phyloP scores from a whole-genome alignment of 2,797 vertebrate species.

The Acropternis orthonyx region DNA sequence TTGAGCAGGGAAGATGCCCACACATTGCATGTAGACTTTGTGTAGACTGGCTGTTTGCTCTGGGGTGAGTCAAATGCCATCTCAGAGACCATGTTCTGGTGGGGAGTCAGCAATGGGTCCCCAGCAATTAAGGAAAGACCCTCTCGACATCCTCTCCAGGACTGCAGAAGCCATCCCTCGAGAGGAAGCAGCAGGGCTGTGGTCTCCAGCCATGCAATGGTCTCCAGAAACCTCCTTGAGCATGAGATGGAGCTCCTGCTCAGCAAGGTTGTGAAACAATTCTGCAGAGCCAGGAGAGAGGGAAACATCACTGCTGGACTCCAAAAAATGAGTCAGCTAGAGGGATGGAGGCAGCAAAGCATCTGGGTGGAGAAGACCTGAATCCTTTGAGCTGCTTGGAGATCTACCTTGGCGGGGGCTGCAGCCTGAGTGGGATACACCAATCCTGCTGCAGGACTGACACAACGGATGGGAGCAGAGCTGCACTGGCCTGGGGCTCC shows the following conservation, averaged over 20 bases:
- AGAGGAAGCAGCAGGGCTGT: background rate
- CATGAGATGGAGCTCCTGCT: background rate
- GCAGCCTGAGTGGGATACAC: background rate
- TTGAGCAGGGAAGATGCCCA: background rate
- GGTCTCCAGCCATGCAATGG: fast-evolving
- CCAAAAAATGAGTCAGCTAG: background rate
- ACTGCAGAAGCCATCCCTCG: background rate
- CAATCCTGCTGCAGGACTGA: background rate
- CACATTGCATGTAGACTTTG: fast-evolving
- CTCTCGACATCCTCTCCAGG: background rate
- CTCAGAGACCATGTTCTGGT: background rate
- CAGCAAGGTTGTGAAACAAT: background rate
- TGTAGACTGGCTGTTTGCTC: background rate
- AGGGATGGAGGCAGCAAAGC: background rate
- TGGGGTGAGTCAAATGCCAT: background rate
- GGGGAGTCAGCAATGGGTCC: background rate
- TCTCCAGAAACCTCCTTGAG: background rate
- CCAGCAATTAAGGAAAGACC: background rate
- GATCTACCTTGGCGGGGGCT: background rate
- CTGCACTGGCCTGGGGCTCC: background rate
- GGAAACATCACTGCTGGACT: background rate
- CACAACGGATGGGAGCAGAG: background rate
- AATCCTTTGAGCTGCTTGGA: background rate
- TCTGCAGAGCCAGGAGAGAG: background rate
- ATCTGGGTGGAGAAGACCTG: background rate